phyloP scores from a whole-genome alignment of 2,797 vertebrate genomes.

The Leontocebus nigricollis region DNA sequence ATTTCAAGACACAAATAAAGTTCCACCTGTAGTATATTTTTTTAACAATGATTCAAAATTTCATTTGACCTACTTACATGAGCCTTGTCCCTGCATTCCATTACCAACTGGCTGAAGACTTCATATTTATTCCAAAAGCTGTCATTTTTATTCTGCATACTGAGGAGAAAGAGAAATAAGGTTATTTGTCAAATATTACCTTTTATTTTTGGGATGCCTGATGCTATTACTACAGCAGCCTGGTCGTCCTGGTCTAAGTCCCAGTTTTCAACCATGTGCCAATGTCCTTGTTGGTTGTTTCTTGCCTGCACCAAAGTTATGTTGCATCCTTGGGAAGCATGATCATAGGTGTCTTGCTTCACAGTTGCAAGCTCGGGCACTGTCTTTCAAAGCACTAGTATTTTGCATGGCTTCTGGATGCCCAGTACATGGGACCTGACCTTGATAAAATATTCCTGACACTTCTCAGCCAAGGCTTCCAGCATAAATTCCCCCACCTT shows the following conservation, averaged over 20 bases:
- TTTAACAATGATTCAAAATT: neutral
- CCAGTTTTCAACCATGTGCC: neutral
- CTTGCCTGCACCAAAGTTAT: neutral
- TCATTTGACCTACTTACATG: neutral
- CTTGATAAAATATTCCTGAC: neutral
- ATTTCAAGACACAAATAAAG: neutral
- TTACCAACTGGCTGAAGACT: neutral
- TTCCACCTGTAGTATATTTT: neutral
- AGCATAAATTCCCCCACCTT: neutral
- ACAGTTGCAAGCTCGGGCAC: neutral
- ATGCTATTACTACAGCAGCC: neutral
- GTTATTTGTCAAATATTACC: neutral
- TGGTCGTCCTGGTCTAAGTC: fast-evolving
- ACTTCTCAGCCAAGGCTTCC: neutral
- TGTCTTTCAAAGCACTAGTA: neutral
- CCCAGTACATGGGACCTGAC: neutral
- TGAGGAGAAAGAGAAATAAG: neutral
- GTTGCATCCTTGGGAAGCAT: neutral
- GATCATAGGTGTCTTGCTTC: neutral
- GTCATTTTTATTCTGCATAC: neutral
- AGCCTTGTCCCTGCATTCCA: neutral
- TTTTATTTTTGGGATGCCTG: neutral
- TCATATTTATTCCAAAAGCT: neutral
- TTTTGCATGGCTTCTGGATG: neutral
- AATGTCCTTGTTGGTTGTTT: neutral